Base-by-base conservation (phyloP, 2,113 vertebrate species). In the Xenotilapia longispinis region DNA sequence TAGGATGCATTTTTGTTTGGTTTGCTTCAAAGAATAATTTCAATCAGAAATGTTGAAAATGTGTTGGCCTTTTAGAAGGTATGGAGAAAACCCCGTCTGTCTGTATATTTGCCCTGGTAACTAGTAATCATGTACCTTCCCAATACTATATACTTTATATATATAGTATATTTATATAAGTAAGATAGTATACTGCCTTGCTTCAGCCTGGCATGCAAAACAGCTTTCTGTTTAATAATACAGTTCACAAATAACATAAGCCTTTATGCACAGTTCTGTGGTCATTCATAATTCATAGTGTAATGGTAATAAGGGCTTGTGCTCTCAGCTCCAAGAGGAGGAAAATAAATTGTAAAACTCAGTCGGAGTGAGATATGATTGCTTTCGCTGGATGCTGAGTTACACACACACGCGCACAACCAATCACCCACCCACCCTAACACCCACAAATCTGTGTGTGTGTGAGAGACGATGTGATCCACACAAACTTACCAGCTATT, bases 221-320 rank as follows among this genome's bases (percentile, higher is more conserved):
- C 80, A 88, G 82, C 87, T 92, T 93, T 63, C 63, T 90, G 88
- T 90, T 92, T 88, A 91, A 90, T 90, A 88, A 92, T 88, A 86
- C 89, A 92, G 79, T 80, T 58, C 79, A 87, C 60, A 47, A 87
- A 92, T 92, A 93, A 90, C 87, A 88, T 84, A 86, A 83, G 82
- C 65, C 87, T 93, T 92, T 87, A 80, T 88, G 91, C 89, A 89
- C 53, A 93, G 78, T 87, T 81, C 85, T 86, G 55, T 86, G 84
- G 87, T 88, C 88, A 93, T 95, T 94, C 78, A 94, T 93, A 90
- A 93, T 95, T 95, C 88, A 95, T 93, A 68, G 28, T 87, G 86
- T 84, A 86, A 91, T 92, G 84, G 79, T 93, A 94, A 95, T 94
- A 55, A 91, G 90, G 83, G 65, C 70, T 92, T 90, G 82, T 92